Base-by-base conservation (phyloP, 2,113 vertebrate genomes). In the Colius striatus region DNA sequence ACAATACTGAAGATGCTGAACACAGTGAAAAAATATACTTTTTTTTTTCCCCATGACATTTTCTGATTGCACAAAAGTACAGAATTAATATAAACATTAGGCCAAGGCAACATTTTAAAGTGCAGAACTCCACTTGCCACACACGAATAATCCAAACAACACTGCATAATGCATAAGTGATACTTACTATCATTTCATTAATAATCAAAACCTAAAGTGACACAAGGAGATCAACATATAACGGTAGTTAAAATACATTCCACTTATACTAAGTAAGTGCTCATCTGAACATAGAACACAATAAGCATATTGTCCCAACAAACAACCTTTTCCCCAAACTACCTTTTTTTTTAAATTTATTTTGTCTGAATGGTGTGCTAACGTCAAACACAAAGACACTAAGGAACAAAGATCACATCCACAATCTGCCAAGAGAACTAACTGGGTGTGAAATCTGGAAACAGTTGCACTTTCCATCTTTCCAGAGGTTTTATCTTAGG, bases 21-120 rank as follows among this genome's bases (percentile, higher is more conserved):
- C 68, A 65, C 77, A 91, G 30, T 65, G 75, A 97, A 93, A 68
- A 88, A 90, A 90, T 76, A 89, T 53, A 43, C 47, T 19, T 84
- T 41, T 30, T 86, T 45, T 60, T 57, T 29, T 30, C 48, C 89
- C 48, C 68, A 89, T 9, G 67, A 95, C 94, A 73, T 51, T n/a
- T 89, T 78, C 63, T 41, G 48, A 79, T 78, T 83, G 74, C 67
- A 97, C 72, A 93, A 84, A 78, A 53, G 27, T 50, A 73, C 72
- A 90, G 58, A 84, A 70, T 85, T 90, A 95, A 88, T 86, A 90
- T 20, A 90, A 91, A 91, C 71, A 82, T 36, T 81, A 95, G 84
- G 87, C 84, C 87, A 97, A 93, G 78, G 71, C 87, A 96, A 92
- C 54, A 75, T 94, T 96, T 97, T 96, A 88, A 97, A 97, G 94